Evolutionary conservation across 2,113 vertebrate genomes (phyloP).

Genomic region (Gymnocephalus cernua): DNA sequence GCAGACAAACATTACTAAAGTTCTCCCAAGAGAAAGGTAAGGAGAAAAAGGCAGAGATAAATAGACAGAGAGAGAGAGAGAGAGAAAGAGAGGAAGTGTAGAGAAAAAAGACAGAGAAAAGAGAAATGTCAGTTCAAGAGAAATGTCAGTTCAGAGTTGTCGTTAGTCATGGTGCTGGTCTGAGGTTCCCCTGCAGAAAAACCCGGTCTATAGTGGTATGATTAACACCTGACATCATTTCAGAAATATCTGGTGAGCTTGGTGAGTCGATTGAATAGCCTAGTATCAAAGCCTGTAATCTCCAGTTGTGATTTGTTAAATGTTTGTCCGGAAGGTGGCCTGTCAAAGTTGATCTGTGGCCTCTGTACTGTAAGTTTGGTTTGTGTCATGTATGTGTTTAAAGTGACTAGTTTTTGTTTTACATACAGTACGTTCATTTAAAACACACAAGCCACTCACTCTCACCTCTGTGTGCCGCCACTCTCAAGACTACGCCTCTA

Average conservation of each 20-base stretch:
- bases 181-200: constrained; percentile 72
- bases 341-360: constrained; percentile 32
- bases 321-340: constrained; percentile 36
- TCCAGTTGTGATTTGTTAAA: constrained; percentile 28
- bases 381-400: constrained; percentile 71
- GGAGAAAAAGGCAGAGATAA: constrained; percentile 69
- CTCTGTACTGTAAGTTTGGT: constrained; percentile 43
- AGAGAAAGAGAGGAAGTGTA: constrained; percentile 80
- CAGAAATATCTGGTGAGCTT: constrained; percentile 37
- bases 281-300: constrained; percentile 44
- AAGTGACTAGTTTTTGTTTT: constrained; percentile 69
- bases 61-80: constrained; percentile 59
- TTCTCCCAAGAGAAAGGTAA: constrained; percentile 89
- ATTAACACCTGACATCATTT: constrained; percentile 41
- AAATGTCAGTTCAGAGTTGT: constrained; percentile 82
- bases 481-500: constrained; percentile 8
- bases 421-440: constrained; percentile 62
- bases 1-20: constrained; percentile 94
- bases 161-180: constrained; percentile 79
- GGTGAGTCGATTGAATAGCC: constrained; percentile 16
- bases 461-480: constrained; percentile 45
- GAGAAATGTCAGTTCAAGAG: constrained; percentile 61
- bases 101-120: constrained; percentile 68
- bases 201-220: constrained; percentile 31
- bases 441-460: constrained; percentile 56